Percentiles rank a stretch among this genome's conserved stretches.
phyloP scores from a whole-genome alignment of 1,140 invertebrate genomes.

The Glossosoma conforme region DNA sequence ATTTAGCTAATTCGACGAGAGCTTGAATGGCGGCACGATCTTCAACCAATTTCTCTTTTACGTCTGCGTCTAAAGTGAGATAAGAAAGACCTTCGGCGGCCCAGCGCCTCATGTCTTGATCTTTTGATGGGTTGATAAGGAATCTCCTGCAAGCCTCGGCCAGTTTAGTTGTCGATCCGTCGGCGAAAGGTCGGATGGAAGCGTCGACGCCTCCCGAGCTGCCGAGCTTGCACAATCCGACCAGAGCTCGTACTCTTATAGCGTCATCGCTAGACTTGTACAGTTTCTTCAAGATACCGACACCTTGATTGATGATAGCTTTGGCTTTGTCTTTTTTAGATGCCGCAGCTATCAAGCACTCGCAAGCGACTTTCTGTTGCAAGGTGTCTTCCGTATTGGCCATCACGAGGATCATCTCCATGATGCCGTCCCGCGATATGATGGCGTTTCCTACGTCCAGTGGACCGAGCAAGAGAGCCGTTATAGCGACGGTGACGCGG shows the following conservation, averaged over 20 bases:
- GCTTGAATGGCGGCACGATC: constrained; percentile 78
- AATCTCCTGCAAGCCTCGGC: constrained; percentile 92
- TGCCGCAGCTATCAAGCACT: constrained; percentile 93
- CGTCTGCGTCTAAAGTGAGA: constrained; percentile 95
- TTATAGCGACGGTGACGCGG: constrained; percentile 82
- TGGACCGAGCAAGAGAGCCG: constrained; percentile 85
- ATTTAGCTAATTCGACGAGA: constrained; percentile 83
- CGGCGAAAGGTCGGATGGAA: constrained; percentile 87
- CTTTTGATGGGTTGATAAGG: constrained; percentile 77
- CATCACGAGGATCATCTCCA: constrained; percentile 97
- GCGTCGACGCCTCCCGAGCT: constrained; percentile 96
- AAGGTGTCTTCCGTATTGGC: constrained; percentile 78
- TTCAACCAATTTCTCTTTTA: constrained; percentile 94
- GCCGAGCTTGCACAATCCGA: constrained; percentile 95
- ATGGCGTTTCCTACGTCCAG: constrained; percentile 91
- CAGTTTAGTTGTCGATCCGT: constrained; percentile 89
- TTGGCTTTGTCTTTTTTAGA: constrained; percentile 97
- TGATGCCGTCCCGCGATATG: constrained; percentile 85
- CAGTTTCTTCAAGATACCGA: constrained; percentile 90
- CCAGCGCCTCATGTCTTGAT: constrained; percentile 89
- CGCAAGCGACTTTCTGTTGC: constrained; percentile 91
- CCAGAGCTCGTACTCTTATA: constrained; percentile 83
- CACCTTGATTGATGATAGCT: constrained; percentile 85
- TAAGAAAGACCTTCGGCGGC: constrained; percentile 97
- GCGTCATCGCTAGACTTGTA: constrained; percentile 89